Percentiles rank a stretch among this genome's conserved stretches.
phyloP scores from a whole-genome alignment of 35 echinoderm and acorn worm genomes.

The Strongylocentrotus purpuratus region DNA sequence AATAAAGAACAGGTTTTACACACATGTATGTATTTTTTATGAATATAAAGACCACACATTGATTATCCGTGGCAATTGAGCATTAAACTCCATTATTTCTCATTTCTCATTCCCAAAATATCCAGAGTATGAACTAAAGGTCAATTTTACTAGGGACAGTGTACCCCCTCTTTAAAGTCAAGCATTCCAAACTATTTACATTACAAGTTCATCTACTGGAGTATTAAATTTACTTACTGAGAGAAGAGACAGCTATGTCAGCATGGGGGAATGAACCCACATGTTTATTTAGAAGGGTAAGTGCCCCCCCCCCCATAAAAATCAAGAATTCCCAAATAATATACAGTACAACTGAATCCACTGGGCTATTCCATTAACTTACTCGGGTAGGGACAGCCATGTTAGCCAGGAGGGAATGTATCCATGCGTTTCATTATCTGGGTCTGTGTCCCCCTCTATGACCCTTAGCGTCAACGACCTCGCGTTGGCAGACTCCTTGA shows the following conservation, averaged over 20 bases:
- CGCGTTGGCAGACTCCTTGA: slow-evolving; percentile 77
- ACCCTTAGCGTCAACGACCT: slow-evolving; percentile 76
- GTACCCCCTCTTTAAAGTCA: no score
- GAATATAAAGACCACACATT: no score
- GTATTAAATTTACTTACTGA: slow-evolving; percentile 64
- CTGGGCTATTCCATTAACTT: slow-evolving; percentile 54
- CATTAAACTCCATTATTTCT: no score
- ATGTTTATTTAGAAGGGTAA: no score
- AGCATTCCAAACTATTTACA: no score
- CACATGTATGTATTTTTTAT: no score
- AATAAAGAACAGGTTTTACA: background rate
- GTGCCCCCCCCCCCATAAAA: background rate
- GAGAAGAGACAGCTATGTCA: slow-evolving; percentile 92
- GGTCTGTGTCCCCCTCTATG: slow-evolving; percentile 75
- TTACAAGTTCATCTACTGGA: background rate
- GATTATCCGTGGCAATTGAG: no score
- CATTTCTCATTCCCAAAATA: no score
- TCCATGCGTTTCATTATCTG: slow-evolving; percentile 34
- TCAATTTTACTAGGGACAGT: no score
- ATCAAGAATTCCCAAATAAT: background rate
- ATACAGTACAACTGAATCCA: no score
- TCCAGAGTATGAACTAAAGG: no score
- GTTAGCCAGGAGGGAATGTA: slow-evolving; percentile 94
- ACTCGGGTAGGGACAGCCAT: slow-evolving; percentile 90
- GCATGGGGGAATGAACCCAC: slow-evolving; percentile 76